Evolutionary conservation across 2,113 vertebrate genomes (phyloP), one percentile per base, ranked within the genome.

Genomic region (Spheniscus mendiculus): DNA sequence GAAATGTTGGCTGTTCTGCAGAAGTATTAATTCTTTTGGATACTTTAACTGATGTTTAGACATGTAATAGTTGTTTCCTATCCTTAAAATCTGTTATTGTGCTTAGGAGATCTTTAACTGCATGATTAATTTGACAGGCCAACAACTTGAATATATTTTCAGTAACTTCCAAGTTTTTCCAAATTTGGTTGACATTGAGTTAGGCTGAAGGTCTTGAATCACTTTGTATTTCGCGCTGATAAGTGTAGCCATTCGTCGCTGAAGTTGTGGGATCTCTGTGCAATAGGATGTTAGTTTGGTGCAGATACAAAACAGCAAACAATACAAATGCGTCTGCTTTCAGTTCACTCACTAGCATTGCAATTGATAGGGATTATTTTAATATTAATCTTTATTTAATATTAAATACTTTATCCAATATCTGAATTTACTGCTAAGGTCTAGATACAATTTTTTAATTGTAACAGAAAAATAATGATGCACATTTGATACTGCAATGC

Each of bases 331-430:
- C 0, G 0, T 81, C 58, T 42, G 69, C 77, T 89, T 76, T 86
- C 34, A 71, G 69, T 85, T 72, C n/a, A 58, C 49, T 53, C 61
- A n/a, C 62, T 74, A 73, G 47, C 72, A 29, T 45, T 87, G 74
- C 63, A 74, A 25, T 82, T 42, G 52, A 90, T 87, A 84, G 59
- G 27, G 29, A 59, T 83, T 30, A 71, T 72, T 52, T 62, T 61
- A 89, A 67, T 74, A 42, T 56, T 93, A 50, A 63, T 91, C 47
- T 95, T 74, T 78, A 91, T 94, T 87, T 83, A 87, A 79, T 66
- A 40, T 63, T 66, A 90, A 72, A 34, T 25, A 83, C 59, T 34
- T 65, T 77, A 6, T 34, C 38, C 47, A 15, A 19, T 42, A 53
- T 47, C 45, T 77, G 58, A 91, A 50, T 73, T 62, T 58, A 30